A percentile compares a stretch with the other conserved stretches of the same genome.
These are phyloP conservation scores for Syritta pipiens DNA, from an alignment of 2,888 invertebrate species.

Conservation along the genomic window DNA sequence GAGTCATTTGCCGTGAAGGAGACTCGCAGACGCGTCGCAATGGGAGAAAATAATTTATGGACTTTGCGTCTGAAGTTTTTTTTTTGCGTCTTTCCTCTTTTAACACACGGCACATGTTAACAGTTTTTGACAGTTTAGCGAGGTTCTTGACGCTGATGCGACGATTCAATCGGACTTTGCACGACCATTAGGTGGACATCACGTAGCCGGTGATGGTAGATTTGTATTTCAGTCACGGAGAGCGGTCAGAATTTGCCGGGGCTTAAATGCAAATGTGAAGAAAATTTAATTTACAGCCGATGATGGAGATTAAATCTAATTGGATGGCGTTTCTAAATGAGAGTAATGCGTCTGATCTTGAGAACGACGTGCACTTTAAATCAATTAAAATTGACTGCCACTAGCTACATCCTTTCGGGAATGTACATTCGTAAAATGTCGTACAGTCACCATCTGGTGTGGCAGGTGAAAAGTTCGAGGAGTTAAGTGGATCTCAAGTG, in stretches of 20 bases:
- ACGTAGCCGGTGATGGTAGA: constrained; percentile 12
- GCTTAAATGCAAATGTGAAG: neutral
- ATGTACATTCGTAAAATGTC: too few relatives aligned
- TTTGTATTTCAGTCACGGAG: constrained; percentile 35
- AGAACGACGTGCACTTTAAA: too few relatives aligned
- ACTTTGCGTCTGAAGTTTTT: constrained; percentile 15
- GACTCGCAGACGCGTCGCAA: constrained; percentile 30
- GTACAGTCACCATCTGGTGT: too few relatives aligned
- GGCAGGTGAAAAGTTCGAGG: too few relatives aligned
- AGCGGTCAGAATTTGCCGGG: neutral
- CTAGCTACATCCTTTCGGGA: too few relatives aligned
- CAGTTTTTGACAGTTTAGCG: constrained; percentile 37
- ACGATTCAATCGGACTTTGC: constrained; percentile 40
- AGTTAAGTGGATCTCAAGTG: too few relatives aligned
- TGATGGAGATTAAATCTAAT: neutral
- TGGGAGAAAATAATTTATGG: constrained; percentile 41
- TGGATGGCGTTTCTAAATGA: too few relatives aligned
- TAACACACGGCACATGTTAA: constrained; percentile 8
- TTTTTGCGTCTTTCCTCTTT: constrained; percentile 23
- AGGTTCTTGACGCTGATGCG: constrained; percentile 18
- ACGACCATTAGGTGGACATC: constrained; percentile 37
- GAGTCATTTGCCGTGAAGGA: too few relatives aligned
- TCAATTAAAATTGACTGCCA: too few relatives aligned
- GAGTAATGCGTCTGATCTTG: too few relatives aligned
- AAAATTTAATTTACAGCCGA: constrained; percentile 1